Conservation (phyloP, 2,797 vertebrate species). For the Danio aesculapii region DNA sequence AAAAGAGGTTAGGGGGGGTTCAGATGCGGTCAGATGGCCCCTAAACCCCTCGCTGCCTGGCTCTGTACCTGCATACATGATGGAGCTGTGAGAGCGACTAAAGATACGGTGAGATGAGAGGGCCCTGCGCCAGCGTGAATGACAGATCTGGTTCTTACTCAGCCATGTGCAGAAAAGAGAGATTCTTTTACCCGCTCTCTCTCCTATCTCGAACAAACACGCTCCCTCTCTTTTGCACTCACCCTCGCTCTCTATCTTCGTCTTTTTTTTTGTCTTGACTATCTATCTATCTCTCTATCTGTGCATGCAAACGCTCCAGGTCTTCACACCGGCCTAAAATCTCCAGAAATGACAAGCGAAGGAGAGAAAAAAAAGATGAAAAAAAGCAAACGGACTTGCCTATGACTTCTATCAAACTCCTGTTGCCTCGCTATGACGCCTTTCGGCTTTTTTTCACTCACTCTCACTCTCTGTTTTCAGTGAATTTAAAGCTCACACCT, state of each 20-base stretch:
- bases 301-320: conserved; percentile 6
- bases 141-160: conserved; percentile 74
- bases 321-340: conserved; percentile 29
- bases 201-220: conserved; percentile 33
- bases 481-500: conserved; percentile 42
- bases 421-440: conserved; percentile 29
- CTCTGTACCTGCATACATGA: conserved; percentile 69
- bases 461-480: conserved; percentile 43
- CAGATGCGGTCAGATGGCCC: conserved; percentile 43
- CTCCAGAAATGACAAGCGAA: conserved; percentile 3
- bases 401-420: conserved; percentile 34
- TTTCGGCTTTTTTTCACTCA: conserved; percentile 41
- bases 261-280: conserved; percentile 24
- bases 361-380: not conserved
- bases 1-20: conserved; percentile 47
- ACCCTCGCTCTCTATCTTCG: conserved; percentile 40
- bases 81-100: conserved; percentile 50
- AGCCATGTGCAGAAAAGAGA: conserved; percentile 57
- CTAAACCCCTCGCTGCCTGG: conserved; percentile 42
- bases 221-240: conserved; percentile 23
- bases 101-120: conserved; percentile 65
- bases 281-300: conserved; percentile 31
- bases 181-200: conserved; percentile 58
- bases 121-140: conserved; percentile 68
- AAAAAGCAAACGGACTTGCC: conserved; percentile 1